Percentiles rank a stretch among this genome's conserved stretches.
Evolutionary conservation across 2,797 vertebrate genomes (phyloP).

Genomic region (Mycteria americana): DNA sequence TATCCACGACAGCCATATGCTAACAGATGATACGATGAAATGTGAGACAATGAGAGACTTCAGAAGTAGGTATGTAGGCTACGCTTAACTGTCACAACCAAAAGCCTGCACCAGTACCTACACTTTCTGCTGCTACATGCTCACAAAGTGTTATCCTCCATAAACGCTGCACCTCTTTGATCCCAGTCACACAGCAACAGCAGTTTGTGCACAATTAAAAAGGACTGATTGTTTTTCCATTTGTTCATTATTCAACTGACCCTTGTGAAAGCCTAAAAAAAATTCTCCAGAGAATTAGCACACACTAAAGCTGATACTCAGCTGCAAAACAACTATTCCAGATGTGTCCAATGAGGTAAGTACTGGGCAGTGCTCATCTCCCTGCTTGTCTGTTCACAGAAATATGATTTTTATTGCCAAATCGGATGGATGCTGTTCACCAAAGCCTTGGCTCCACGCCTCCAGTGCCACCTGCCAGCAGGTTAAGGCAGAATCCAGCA

Average conservation of each 20-base stretch:
- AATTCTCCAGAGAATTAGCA: not conserved
- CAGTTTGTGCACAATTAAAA: not conserved
- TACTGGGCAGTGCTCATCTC: not conserved
- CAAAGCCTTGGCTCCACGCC: not conserved
- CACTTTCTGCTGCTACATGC: accelerated
- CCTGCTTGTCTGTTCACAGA: not conserved
- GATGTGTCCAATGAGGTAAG: not conserved
- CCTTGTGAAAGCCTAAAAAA: not conserved
- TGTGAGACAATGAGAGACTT: not conserved
- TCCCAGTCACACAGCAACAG: not conserved
- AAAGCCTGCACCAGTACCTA: not conserved
- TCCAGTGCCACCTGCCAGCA: not conserved
- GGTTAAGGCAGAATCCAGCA: not conserved
- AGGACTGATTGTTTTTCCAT: not conserved
- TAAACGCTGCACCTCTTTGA: not conserved
- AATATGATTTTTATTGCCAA: not conserved
- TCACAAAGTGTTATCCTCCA: accelerated
- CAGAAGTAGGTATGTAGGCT: not conserved
- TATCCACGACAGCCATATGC: not conserved
- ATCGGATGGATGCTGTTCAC: not conserved
- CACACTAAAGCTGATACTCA: accelerated
- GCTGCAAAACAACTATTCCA: not conserved
- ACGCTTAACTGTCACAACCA: accelerated
- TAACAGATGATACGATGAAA: not conserved
- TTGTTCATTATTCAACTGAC: not conserved